These are phyloP conservation scores for Orientallactaga sibirica DNA, from an alignment of 2,797 vertebrate genomes.

Conservation along the genomic window DNA sequence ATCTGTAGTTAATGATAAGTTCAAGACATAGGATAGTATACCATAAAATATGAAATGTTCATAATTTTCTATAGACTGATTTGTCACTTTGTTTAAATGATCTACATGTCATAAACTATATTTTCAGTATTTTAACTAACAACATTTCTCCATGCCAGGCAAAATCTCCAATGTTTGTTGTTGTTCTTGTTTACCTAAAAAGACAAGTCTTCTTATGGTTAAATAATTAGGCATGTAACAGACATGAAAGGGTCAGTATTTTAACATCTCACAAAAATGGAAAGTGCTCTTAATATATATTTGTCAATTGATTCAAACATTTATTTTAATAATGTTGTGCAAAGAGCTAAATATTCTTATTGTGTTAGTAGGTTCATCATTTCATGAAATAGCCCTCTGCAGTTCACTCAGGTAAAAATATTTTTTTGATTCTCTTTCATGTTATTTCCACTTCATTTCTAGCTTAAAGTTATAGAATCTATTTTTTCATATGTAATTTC, in stretches of 20 bases:
- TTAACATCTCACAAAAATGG: not conserved
- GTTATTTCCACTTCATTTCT: not conserved
- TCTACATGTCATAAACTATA: not conserved
- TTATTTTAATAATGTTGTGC: not conserved
- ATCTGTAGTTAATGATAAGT: not conserved
- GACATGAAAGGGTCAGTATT: not conserved
- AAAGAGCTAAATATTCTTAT: not conserved
- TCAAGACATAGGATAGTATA: accelerated
- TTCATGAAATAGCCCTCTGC: not conserved
- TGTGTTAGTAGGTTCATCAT: not conserved
- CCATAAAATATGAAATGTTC: not conserved
- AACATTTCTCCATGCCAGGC: not conserved
- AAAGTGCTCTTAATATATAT: not conserved
- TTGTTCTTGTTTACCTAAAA: not conserved
- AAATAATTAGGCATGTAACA: not conserved
- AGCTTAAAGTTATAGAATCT: slow-evolving; percentile 36
- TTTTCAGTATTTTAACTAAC: not conserved
- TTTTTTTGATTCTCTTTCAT: slow-evolving; percentile 39
- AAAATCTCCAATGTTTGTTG: not conserved
- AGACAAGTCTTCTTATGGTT: not conserved
- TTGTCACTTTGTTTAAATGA: not conserved
- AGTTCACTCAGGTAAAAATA: slow-evolving; percentile 25
- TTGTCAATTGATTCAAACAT: not conserved
- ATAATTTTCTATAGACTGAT: not conserved
- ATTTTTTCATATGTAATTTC: slow-evolving; percentile 15